Evolutionary conservation across 2,797 vertebrate species (phyloP), one percentile per base, ranked within the genome.

Genomic region (Premnoplex brunnescens): DNA sequence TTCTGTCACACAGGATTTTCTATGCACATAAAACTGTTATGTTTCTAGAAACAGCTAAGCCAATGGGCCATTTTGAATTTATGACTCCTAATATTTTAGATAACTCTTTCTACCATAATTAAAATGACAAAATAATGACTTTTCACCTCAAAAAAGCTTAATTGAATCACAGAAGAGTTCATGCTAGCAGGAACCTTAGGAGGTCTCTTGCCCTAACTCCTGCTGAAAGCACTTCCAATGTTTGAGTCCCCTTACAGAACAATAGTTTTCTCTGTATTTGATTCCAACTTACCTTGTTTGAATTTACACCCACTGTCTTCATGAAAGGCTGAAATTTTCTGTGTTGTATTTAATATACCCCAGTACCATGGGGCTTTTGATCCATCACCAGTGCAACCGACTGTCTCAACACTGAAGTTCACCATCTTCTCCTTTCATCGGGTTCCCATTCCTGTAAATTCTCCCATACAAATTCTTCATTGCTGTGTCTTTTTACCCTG

Each of bases 341-440:
- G 32, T 28, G 28, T 63, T 52, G 30, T 37, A 43, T 48, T 88
- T 69, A n/a, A 49, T 6, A 22, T 1, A 1, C 22, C 60, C 12
- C 32, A 16, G 14, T 30, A 34, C 41, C 34, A 16, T 1, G 0
- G 52, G 20, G 30, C 32, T 76, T 44, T 24, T 1, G 1, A 76
- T 56, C 43, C n/a, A 41, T 10, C 37, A 54, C 23, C 37, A 63
- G 14, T 4, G 24, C 5, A 39, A 67, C 9, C 7, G 17, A 34
- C 30, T 4, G 0, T 7, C 51, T 59, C 2, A 1, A 1, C 39
- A 63, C 10, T 2, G 10, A 79, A 73, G 7, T 41, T 76, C 14
- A 34, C 5, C 9, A 39, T 37, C 59, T 67, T 63, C 43, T 44
- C 27, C n/a, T 34, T 44, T 54, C 54, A 69, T 30, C 30, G 1